A percentile compares a stretch with the other conserved stretches of the same genome.
Evolutionary conservation across 2,888 invertebrate genomes (phyloP).

Genomic region (Watsonalla cultraria): DNA sequence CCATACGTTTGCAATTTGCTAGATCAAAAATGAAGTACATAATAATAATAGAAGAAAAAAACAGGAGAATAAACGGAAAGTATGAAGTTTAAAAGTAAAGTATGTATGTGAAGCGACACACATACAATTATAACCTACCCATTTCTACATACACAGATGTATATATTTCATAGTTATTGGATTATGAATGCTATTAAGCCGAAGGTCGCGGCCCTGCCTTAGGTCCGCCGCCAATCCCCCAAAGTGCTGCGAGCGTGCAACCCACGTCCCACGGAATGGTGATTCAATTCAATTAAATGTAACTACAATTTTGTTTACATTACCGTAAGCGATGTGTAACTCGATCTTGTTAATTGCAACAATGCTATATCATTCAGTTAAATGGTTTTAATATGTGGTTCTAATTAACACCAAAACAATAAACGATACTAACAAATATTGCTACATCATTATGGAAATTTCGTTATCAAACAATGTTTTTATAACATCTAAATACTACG

Average conservation of each 20-base stretch:
- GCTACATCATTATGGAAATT: no score
- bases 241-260: slow-evolving; percentile 30
- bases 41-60: no score
- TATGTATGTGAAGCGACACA: background rate
- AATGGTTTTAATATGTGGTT: no score
- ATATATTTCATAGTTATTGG: slow-evolving; percentile 8
- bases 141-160: slow-evolving; percentile 1
- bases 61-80: no score
- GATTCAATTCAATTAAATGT: slow-evolving; percentile 37
- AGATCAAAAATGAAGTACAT: no score
- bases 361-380: no score
- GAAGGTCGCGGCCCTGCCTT: slow-evolving; percentile 28
- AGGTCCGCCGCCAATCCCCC: slow-evolving; percentile 38
- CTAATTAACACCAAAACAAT: no score
- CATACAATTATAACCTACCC: background rate
- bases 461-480: no score
- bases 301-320: slow-evolving; percentile 19
- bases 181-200: slow-evolving; percentile 14
- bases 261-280: slow-evolving; percentile 27
- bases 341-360: background rate
- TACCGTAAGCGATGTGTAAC: background rate
- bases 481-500: no score
- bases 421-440: no score
- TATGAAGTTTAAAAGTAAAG: no score
- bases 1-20: no score